Evolutionary conservation across 2,113 vertebrate species (phyloP).

Genomic region (Thomomys bottae): DNA sequence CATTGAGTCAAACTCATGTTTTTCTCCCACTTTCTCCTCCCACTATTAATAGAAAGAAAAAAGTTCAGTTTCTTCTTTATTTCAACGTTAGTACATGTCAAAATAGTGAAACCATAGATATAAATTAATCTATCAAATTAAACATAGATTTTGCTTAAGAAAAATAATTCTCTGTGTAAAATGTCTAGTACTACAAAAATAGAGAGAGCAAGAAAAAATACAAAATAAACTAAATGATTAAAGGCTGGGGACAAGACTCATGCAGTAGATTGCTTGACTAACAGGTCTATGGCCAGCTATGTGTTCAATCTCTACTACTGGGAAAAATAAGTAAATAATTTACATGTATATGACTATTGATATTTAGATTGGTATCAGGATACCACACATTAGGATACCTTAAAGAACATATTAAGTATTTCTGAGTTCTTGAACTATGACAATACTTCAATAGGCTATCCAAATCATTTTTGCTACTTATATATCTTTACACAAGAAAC

Average conservation of each 20-base stretch:
- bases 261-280: not conserved
- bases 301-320: too few species aligned
- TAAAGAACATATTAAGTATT: not conserved
- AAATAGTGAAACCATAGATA: not conserved
- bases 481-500: not conserved
- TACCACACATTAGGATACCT: not conserved
- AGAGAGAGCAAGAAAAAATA: not conserved
- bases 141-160: not conserved
- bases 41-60: not conserved
- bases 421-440: not conserved
- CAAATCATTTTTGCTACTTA: not conserved
- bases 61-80: not conserved
- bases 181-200: not conserved
- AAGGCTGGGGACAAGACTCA: not conserved
- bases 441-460: not conserved
- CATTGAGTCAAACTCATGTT: too few species aligned
- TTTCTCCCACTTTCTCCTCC: too few species aligned
- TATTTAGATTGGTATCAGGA: not conserved
- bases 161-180: not conserved
- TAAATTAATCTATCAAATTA: not conserved
- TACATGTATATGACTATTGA: not conserved
- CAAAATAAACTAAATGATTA: not conserved
- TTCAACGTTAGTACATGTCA: not conserved
- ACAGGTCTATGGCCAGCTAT: too few species aligned
- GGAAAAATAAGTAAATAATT: not conserved